Percentiles rank a stretch among this genome's conserved stretches.
Conservation (phyloP, 2,113 vertebrate genomes). For the Pyxicephalus adspersus region DNA sequence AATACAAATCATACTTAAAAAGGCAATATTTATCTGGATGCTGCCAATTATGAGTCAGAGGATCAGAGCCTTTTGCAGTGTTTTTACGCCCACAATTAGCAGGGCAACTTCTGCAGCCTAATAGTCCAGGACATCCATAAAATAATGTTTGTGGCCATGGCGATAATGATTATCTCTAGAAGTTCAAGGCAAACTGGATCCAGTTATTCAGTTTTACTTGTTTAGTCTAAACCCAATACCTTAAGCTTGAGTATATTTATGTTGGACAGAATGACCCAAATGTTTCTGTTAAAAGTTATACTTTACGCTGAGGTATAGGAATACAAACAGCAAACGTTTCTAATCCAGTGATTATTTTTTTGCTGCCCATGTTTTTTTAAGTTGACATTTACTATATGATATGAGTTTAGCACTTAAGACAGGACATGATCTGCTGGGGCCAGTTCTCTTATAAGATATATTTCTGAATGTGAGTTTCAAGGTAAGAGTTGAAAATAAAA, state of each 20-base stretch:
- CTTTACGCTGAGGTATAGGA: too few species aligned
- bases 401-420: neutral
- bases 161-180: neutral
- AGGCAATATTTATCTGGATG: constrained; percentile 65
- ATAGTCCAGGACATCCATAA: constrained; percentile 6
- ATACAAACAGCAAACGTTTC: too few species aligned
- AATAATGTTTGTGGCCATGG: neutral
- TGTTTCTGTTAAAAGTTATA: too few species aligned
- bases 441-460: neutral
- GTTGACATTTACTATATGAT: neutral
- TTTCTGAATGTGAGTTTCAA: neutral
- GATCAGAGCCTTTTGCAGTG: constrained; percentile 61
- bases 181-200: too few species aligned
- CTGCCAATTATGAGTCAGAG: constrained; percentile 67
- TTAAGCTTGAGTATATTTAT: too few species aligned
- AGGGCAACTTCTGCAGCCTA: neutral
- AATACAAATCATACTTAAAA: constrained; percentile 65
- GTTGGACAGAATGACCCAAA: too few species aligned
- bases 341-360: too few species aligned
- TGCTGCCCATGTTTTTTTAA: too few species aligned
- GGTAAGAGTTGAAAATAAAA: neutral
- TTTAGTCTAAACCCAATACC: too few species aligned
- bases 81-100: constrained; percentile 36
- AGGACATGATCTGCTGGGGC: neutral
- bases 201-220: too few species aligned